Evolutionary conservation across 2,113 vertebrate genomes (phyloP).

Genomic region (Puma concolor): DNA sequence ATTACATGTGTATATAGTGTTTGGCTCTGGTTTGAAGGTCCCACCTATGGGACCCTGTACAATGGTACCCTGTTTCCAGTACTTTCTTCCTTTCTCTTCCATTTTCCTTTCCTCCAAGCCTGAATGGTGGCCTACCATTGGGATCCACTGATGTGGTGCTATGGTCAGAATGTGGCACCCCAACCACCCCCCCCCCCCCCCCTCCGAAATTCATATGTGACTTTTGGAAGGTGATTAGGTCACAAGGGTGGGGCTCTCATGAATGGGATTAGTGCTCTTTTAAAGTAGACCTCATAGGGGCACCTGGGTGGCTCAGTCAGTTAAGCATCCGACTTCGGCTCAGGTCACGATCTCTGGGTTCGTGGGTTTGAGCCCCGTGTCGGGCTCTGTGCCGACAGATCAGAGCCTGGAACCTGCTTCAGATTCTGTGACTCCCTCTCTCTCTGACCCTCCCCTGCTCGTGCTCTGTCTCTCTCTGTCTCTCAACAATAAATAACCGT

Average conservation of each 20-base stretch:
- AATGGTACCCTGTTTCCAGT: too few relatives aligned
- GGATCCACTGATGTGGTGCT: background rate
- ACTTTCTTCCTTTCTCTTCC: background rate
- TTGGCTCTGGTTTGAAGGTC: background rate
- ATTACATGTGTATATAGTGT: background rate
- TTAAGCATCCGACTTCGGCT: too few relatives aligned
- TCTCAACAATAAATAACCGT: too few relatives aligned
- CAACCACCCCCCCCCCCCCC: too few relatives aligned
- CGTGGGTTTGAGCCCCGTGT: too few relatives aligned
- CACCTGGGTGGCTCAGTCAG: too few relatives aligned
- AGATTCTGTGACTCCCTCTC: too few relatives aligned
- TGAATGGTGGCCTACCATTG: background rate
- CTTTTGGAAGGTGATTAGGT: background rate
- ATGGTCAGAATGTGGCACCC: background rate
- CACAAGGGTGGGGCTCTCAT: background rate
- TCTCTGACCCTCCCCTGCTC: too few relatives aligned
- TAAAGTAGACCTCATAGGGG: background rate
- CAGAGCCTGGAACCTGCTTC: too few relatives aligned
- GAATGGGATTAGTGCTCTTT: background rate
- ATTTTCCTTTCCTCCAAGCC: background rate
- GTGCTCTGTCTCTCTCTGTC: too few relatives aligned
- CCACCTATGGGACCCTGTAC: background rate
- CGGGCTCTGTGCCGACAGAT: too few relatives aligned
- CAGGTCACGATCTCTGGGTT: rapidly evolving
- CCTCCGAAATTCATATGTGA: background rate